Conservation (phyloP, 2,797 vertebrate genomes). For the Graptemys geographica region DNA sequence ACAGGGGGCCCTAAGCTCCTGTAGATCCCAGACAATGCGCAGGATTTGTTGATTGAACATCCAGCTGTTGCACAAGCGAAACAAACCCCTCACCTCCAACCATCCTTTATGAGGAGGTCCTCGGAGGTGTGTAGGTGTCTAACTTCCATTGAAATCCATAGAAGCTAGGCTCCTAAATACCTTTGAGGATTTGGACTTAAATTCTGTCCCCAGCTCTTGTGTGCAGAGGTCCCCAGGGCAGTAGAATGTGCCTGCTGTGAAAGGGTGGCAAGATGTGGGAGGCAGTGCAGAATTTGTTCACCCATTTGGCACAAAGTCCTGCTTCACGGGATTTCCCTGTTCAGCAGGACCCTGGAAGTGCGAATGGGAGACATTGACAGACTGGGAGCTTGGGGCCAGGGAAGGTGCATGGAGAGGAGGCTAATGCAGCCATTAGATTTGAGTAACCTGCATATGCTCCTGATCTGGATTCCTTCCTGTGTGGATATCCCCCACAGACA, state of each 20-base stretch:
- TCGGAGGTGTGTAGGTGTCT: not conserved
- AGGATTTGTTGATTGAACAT: not conserved
- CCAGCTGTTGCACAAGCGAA: not conserved
- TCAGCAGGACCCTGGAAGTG: not conserved
- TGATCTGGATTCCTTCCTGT: conserved; percentile 55
- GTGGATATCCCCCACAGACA: conserved; percentile 64
- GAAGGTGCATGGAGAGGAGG: rapidly evolving
- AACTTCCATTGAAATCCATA: not conserved
- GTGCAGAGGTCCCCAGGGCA: not conserved
- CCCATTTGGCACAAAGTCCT: not conserved
- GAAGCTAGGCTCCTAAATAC: not conserved
- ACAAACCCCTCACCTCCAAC: not conserved
- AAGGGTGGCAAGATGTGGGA: not conserved
- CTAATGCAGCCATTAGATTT: not conserved
- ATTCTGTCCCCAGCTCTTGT: not conserved
- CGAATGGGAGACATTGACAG: not conserved
- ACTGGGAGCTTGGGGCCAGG: not conserved
- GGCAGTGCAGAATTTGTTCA: not conserved
- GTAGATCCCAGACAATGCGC: not conserved
- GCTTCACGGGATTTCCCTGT: not conserved
- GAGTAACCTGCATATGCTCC: not conserved
- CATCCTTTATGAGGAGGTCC: not conserved
- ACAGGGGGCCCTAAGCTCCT: not conserved
- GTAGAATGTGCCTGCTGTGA: not conserved
- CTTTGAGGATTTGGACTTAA: not conserved